A percentile compares a stretch with the other conserved stretches of the same genome.
Conservation (phyloP, 2,888 invertebrate genomes). For the Trichacis sp. region DNA sequence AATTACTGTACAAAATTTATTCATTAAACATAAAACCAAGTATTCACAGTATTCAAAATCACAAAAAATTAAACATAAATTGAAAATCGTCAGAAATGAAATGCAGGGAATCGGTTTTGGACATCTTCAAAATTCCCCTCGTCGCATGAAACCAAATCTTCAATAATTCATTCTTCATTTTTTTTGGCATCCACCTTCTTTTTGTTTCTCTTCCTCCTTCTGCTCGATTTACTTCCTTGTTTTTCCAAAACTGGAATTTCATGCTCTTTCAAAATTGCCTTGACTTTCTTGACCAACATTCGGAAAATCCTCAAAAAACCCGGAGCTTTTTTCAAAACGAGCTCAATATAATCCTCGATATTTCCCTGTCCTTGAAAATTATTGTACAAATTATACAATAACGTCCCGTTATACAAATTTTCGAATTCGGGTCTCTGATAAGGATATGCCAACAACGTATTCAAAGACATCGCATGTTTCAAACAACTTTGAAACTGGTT, state of each 20-base stretch:
- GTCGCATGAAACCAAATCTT: conserved; percentile 44
- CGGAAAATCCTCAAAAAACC: conserved; percentile 57
- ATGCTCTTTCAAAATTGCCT: conserved; percentile 30
- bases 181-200: conserved; percentile 21
- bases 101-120: conserved; percentile 44
- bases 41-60: too few species aligned
- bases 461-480: conserved; percentile 74
- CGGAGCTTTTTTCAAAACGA: conserved; percentile 58
- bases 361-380: conserved; percentile 74
- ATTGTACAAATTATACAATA: conserved; percentile 79
- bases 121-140: conserved; percentile 41
- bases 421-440: conserved; percentile 73
- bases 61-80: too few species aligned
- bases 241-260: conserved; percentile 14
- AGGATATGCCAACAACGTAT: conserved; percentile 75
- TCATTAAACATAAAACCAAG: too few species aligned
- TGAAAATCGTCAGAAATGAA: conserved; percentile 39
- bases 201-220: conserved; percentile 47
- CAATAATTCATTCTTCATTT: conserved; percentile 34
- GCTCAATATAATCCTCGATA: conserved; percentile 68
- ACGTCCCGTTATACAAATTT: conserved; percentile 81
- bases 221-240: conserved; percentile 37
- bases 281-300: conserved; percentile 47
- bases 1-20: too few species aligned
- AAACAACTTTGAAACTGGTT: conserved; percentile 78